Conservation (phyloP, 2,797 vertebrate genomes). For the Myotis myotis region DNA sequence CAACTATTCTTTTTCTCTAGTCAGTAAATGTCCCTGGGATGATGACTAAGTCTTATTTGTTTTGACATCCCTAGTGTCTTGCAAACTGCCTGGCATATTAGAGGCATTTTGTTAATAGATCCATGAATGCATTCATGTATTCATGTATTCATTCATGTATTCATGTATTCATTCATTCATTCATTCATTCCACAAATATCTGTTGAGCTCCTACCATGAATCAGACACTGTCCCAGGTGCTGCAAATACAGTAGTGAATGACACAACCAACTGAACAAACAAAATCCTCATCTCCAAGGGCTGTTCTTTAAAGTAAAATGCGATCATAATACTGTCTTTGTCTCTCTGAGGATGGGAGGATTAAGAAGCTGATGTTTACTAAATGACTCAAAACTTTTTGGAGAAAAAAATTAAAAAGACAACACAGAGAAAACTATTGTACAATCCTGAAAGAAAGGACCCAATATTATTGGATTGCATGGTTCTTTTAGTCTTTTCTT, state of each 20-base stretch:
- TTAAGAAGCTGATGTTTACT: neutral
- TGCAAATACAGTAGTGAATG: neutral
- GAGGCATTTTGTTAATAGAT: neutral
- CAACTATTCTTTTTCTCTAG: neutral
- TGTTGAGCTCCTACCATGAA: neutral
- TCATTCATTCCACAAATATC: neutral
- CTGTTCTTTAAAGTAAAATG: neutral
- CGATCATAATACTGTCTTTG: neutral
- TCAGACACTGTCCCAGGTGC: neutral
- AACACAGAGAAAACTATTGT: neutral
- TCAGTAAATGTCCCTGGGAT: neutral
- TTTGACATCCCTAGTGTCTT: neutral
- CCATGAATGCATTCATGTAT: neutral
- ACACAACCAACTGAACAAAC: neutral
- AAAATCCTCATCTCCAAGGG: neutral
- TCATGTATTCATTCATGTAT: too few relatives aligned
- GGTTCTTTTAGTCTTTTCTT: neutral
- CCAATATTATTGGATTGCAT: neutral
- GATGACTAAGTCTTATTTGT: neutral
- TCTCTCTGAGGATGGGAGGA: neutral
- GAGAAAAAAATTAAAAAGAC: neutral
- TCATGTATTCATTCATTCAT: neutral
- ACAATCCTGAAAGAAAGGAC: neutral
- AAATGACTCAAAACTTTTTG: conserved; percentile 26
- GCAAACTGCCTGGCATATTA: neutral